These are phyloP conservation scores for Orthonevra nobilis DNA, from an alignment of 2,888 invertebrate genomes.

Conservation along the genomic window DNA sequence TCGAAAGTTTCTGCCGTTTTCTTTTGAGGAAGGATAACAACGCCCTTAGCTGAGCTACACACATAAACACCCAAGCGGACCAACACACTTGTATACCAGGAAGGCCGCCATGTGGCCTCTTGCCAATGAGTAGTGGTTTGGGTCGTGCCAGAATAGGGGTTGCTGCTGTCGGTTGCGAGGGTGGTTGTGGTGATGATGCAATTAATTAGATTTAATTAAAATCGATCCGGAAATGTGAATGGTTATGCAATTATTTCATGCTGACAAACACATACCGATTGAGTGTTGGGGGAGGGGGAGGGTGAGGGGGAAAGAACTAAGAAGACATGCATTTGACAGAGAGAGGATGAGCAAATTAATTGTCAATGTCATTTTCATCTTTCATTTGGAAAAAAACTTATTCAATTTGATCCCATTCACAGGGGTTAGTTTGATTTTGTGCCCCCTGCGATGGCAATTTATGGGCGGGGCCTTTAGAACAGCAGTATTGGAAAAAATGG, in stretches of 20 bases:
- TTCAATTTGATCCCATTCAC: too few relatives aligned
- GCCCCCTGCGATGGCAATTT: constrained; percentile 45
- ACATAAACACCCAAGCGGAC: constrained; percentile 23
- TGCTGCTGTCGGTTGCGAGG: not conserved
- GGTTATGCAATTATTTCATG: constrained; percentile 40
- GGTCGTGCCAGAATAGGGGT: constrained; percentile 1
- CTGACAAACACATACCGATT: too few relatives aligned
- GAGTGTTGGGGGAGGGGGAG: too few relatives aligned
- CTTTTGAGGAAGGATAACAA: constrained; percentile 43
- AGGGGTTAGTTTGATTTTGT: constrained; percentile 7
- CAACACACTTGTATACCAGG: not conserved
- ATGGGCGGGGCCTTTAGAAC: constrained; percentile 52
- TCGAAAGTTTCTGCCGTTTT: constrained; percentile 50
- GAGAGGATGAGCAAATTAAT: constrained; percentile 48
- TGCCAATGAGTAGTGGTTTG: constrained; percentile 13
- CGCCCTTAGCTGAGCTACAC: constrained; percentile 48
- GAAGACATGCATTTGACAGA: constrained; percentile 3
- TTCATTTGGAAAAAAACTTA: too few relatives aligned
- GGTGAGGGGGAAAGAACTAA: too few relatives aligned
- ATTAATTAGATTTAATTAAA: constrained; percentile 70
- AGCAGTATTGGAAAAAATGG: constrained; percentile 21
- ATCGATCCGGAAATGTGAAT: constrained; percentile 54
- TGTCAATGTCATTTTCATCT: constrained; percentile 54
- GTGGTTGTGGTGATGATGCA: constrained; percentile 42
- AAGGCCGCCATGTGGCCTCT: constrained; percentile 29